Evolutionary conservation across 2,113 vertebrate species (phyloP).

Genomic region (Engystomops pustulosus): DNA sequence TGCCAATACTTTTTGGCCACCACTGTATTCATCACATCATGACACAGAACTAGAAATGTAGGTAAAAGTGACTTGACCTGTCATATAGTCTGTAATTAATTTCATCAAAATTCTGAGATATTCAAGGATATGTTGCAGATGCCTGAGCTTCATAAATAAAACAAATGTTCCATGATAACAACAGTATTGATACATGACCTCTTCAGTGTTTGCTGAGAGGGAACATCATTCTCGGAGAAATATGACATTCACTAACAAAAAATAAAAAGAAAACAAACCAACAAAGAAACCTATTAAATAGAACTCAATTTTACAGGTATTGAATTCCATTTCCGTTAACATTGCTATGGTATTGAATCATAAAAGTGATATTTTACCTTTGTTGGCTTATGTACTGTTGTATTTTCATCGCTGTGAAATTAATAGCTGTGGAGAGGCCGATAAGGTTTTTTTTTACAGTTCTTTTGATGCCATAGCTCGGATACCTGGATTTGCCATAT

Average conservation of each 20-base stretch:
- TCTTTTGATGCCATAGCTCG: neutral
- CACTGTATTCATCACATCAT: too few relatives aligned
- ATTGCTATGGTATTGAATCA: neutral
- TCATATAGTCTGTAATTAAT: too few relatives aligned
- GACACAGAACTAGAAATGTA: too few relatives aligned
- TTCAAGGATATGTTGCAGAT: neutral
- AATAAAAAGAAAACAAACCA: neutral
- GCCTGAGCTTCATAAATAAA: neutral
- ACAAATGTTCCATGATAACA: neutral
- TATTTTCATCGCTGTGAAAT: neutral
- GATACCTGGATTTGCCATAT: neutral
- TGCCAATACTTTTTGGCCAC: too few relatives aligned
- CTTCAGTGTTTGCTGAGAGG: neutral
- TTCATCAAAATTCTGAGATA: neutral
- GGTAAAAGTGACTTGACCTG: too few relatives aligned
- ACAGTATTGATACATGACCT: neutral
- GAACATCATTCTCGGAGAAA: neutral
- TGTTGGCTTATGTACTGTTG: neutral
- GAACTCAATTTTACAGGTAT: neutral
- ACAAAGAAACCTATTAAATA: neutral
- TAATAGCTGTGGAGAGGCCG: neutral
- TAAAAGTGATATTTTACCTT: slow-evolving; percentile 17
- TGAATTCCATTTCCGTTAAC: slow-evolving; percentile 5
- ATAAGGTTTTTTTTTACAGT: neutral
- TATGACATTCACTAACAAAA: slow-evolving; percentile 23